Evolutionary conservation across 2,113 vertebrate genomes (phyloP).

Genomic region (Anseranas semipalmata): DNA sequence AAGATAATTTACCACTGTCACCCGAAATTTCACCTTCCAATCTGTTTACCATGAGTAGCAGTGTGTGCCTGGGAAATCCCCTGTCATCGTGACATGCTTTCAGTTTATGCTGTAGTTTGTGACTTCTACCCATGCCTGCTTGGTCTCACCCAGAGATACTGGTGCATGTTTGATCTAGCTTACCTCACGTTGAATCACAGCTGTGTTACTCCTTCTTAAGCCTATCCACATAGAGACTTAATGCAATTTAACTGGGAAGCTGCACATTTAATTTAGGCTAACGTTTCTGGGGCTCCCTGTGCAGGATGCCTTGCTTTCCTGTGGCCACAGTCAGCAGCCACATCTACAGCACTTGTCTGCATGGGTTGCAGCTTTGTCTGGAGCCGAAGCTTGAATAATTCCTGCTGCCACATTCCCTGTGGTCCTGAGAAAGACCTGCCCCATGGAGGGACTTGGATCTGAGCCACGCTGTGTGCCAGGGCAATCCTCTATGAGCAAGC

Average conservation of each 20-base stretch:
- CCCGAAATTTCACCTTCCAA: background rate
- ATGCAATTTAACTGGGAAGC: background rate
- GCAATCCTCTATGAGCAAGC: no score
- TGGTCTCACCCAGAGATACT: background rate
- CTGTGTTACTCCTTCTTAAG: background rate
- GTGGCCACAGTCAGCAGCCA: background rate
- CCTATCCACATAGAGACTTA: background rate
- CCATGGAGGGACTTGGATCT: background rate
- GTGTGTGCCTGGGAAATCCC: rapidly evolving
- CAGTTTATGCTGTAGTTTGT: rapidly evolving
- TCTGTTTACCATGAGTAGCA: background rate
- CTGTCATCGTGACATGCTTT: rapidly evolving
- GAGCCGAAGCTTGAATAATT: background rate
- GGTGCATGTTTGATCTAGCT: background rate
- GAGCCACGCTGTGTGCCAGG: background rate
- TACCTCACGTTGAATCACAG: background rate
- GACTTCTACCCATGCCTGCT: background rate
- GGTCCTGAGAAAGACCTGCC: background rate
- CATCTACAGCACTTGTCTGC: background rate
- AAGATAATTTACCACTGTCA: background rate
- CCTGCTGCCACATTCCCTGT: background rate
- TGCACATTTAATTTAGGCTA: background rate
- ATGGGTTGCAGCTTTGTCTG: background rate
- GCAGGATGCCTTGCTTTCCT: rapidly evolving
- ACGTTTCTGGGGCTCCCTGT: background rate